Conservation (phyloP, 2,797 vertebrate genomes). For the Coregonus suidteri region DNA sequence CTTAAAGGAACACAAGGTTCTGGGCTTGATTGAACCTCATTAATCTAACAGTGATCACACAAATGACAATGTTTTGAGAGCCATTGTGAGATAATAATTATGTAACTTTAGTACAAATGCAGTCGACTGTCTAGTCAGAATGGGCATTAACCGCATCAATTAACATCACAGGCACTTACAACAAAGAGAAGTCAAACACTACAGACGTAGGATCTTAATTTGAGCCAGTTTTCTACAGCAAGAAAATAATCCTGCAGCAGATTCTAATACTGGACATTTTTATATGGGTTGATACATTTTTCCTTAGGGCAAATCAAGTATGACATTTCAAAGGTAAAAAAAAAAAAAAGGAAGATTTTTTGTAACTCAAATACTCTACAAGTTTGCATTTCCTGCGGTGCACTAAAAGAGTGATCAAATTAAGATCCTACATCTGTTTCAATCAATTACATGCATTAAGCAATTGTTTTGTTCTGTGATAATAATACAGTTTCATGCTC, state of each 20-base stretch:
- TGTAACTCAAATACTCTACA: no score
- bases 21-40: slow-evolving; percentile 17
- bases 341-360: no score
- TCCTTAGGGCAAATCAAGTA: no score
- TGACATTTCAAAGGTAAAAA: no score
- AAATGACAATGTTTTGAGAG: not conserved
- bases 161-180: slow-evolving; percentile 20
- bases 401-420: no score
- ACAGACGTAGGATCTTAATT: not conserved
- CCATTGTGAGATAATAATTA: not conserved
- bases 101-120: not conserved
- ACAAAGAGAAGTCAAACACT: slow-evolving; percentile 21
- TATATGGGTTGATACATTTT: no score
- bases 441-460: slow-evolving; percentile 25
- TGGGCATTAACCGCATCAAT: slow-evolving; percentile 13
- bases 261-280: no score
- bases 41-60: slow-evolving; percentile 21
- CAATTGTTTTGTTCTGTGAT: slow-evolving; percentile 29
- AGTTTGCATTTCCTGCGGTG: no score
- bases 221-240: no score
- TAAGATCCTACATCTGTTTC: not conserved
- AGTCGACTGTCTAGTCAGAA: not conserved
- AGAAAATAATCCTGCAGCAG: no score
- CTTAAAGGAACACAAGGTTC: not conserved
- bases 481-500: slow-evolving; percentile 14